Base-by-base conservation (phyloP, 2,797 vertebrate genomes). In the Oophaga sylvatica region DNA sequence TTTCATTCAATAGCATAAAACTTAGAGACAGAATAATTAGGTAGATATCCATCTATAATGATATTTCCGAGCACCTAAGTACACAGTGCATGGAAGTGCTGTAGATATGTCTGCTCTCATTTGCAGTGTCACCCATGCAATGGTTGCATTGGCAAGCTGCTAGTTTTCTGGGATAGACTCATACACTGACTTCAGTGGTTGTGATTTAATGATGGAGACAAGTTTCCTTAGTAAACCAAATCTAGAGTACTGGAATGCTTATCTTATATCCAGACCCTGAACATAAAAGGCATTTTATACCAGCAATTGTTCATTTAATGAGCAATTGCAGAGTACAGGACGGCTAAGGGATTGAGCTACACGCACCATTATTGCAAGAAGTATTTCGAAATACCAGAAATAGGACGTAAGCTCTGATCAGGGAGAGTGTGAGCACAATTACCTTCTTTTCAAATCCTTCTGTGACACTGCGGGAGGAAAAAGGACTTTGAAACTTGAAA, bases 401-500 rank as follows among this genome's bases (percentile, higher is more conserved):
- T 94, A 95, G 96, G 97, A 97, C 96, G 96, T 97, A 97, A 96
- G 97, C 97, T 99, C 97, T 99, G 98, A 99, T 99, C 97, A 98
- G 97, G 96, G 96, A 96, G 97, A 97, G 97, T 97, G 97, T 94
- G 97, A 98, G 97, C 97, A 99, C 98, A 99, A 99, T 99, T 99
- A 99, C 98, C 97, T 99, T 97, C 98, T 99, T 98, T 99, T 99
- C 98, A 99, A 99, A 99, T 99, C 97, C 97, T 99, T 99, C 97
- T 98, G 98, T 99, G 98, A 99, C 98, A 98, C 98, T 97, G 97
- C 96, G 95, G 98, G 98, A 99, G 97, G 97, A 99, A 98, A 97
- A 97, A 98, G 97, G 97, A 99, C 98, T 99, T 99, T 99, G 98
- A 99, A 99, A 97, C 96, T 99, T 99, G 98, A 99, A 99, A 99